These are phyloP conservation scores for Eupithecia abbreviata DNA, from an alignment of 2,888 invertebrate species.

Conservation along the genomic window DNA sequence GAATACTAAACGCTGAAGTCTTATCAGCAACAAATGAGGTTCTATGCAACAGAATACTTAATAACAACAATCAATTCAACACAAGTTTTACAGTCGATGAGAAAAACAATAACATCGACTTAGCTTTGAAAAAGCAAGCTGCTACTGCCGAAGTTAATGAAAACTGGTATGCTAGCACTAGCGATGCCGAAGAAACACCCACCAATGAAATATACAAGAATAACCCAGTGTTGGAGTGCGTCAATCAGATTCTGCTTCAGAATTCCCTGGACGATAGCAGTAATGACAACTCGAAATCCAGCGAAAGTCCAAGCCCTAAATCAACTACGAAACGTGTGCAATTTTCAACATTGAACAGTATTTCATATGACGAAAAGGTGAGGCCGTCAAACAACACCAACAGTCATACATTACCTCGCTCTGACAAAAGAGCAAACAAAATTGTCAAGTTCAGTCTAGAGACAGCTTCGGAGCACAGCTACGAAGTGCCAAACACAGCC, in stretches of 20 bases:
- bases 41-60: constrained; percentile 70
- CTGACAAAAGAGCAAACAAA: constrained; percentile 79
- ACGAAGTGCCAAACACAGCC: constrained; percentile 84
- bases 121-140: constrained; percentile 60
- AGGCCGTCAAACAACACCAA: constrained; percentile 60
- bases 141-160: constrained; percentile 83
- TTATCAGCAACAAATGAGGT: constrained; percentile 77
- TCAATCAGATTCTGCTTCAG: constrained; percentile 92
- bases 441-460: constrained; percentile 81
- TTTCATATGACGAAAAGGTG: constrained; percentile 80
- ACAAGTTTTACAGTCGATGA: constrained; percentile 57
- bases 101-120: constrained; percentile 69
- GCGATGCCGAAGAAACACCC: constrained; percentile 90
- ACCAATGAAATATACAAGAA: constrained; percentile 88
- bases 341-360: constrained; percentile 86
- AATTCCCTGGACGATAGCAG: constrained; percentile 86
- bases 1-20: constrained; percentile 65
- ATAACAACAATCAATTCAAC: constrained; percentile 64
- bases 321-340: constrained; percentile 84
- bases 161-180: constrained; percentile 92
- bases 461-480: constrained; percentile 83
- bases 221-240: constrained; percentile 93
- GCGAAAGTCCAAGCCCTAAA: constrained; percentile 78
- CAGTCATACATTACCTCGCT: constrained; percentile 70
- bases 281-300: constrained; percentile 77